A percentile compares a stretch with the other conserved stretches of the same genome.
These are phyloP conservation scores for Sthenelais limicola DNA, from an alignment of 2,888 invertebrate species.

Conservation along the genomic window DNA sequence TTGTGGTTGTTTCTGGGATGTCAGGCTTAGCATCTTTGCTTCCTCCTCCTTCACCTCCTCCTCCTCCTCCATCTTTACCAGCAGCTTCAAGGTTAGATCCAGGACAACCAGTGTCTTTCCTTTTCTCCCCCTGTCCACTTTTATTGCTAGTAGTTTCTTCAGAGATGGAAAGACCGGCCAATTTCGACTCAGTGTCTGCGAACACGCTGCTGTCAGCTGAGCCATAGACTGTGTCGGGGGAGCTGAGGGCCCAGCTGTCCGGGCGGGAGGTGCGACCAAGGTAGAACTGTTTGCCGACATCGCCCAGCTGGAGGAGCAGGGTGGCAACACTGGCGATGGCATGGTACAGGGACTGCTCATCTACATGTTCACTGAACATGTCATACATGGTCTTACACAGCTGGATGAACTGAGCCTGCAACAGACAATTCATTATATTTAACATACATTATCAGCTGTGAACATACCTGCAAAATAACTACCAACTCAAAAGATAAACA, in stretches of 20 bases:
- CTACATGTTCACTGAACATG: conserved; percentile 80
- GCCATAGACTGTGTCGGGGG: conserved; percentile 15
- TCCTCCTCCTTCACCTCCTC: too few species aligned
- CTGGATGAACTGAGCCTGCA: conserved; percentile 89
- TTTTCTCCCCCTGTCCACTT: too few species aligned
- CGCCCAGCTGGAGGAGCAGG: conserved; percentile 86
- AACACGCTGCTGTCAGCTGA: conserved; percentile 22
- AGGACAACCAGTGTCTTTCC: too few species aligned
- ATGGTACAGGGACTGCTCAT: conserved; percentile 80
- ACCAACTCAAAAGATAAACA: too few species aligned
- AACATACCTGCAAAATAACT: too few species aligned
- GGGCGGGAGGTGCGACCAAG: conserved; percentile 1
- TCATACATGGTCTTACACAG: conserved; percentile 92
- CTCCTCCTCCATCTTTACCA: too few species aligned
- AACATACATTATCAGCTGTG: too few species aligned
- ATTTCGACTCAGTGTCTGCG: background rate
- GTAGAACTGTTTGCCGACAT: conserved; percentile 74
- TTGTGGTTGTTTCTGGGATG: too few species aligned
- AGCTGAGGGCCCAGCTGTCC: conserved; percentile 21
- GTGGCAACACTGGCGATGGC: conserved; percentile 81
- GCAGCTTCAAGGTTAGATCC: too few species aligned
- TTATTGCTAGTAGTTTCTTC: background rate
- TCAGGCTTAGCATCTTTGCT: too few species aligned
- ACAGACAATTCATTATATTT: conserved; percentile 7
- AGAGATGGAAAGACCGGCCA: too few species aligned